Evolutionary conservation across 2,888 invertebrate species (phyloP), one percentile per base, ranked within the genome.

Genomic region (Alcis repandata): DNA sequence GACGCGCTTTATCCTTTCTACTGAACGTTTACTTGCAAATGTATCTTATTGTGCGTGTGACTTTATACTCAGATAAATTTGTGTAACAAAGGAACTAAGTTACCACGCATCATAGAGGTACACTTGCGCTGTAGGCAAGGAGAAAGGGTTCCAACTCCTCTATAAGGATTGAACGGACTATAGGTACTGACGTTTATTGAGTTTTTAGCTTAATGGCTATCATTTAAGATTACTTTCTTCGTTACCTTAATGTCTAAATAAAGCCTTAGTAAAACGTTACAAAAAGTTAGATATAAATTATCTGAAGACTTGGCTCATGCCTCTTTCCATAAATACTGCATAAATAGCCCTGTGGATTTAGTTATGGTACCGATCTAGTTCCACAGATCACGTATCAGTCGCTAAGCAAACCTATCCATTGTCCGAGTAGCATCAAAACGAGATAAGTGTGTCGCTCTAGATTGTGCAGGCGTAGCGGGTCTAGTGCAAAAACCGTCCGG

Each of bases 401-500:
- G 33, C 41, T 46, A 68, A 56, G 66, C 62, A 63, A 72, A 63
- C 46, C 52, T 64, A 66, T 68, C 77, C 76, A 80, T 80, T 79
- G 77, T 81, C 78, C 32, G 36, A 66, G 51, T 79, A 82, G 79
- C 76, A 79, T 79, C 76, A 70, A 71, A 82, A 72, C 72, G 73
- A 79, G 78, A 76, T 79, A 80, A 79, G 81, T 81, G 77, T 84
- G 82, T 78, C 85, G 88, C 81, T 89, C 86, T 87, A 89, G 82
- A 84, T 87, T 79, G 81, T 83, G 79, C 83, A 84, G 80, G 79
- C 81, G 80, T 76, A 77, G 79, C 77, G 79, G 78, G 77, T 78
- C 75, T 79, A 77, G 83, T 83, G 88, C 89, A 91, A 92, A 91
- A 92, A 89, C 84, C 73, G 70, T 70, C 65, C 88, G 90, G 91